Conservation (phyloP, 2,888 invertebrate species). For the Macrosoma leucophasiata region DNA sequence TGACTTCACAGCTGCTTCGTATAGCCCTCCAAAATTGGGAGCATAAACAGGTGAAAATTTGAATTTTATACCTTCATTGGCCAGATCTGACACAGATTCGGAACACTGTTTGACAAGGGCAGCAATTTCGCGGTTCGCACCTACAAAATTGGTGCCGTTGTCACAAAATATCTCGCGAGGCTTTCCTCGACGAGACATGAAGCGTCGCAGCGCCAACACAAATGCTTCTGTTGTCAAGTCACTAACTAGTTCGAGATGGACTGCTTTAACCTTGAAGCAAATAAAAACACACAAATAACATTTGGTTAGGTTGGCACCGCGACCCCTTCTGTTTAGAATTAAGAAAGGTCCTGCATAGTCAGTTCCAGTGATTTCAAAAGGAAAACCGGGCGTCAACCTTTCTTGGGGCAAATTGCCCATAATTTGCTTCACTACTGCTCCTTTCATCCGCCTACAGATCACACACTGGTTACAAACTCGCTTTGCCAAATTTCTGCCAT, state of each 20-base stretch:
- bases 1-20: no score
- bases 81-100: no score
- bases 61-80: no score
- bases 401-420: conserved; percentile 1
- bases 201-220: conserved; percentile 2
- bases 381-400: conserved; percentile 1
- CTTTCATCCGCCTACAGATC: conserved; percentile 4
- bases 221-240: conserved; percentile 1
- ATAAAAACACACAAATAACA: conserved; percentile 5
- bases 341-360: conserved; percentile 5
- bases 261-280: neutral
- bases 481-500: neutral
- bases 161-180: no score
- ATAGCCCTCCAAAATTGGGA: no score
- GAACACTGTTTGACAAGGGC: no score
- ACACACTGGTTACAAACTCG: neutral
- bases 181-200: no score
- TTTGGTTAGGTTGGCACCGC: neutral
- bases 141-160: no score
- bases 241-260: conserved; percentile 2
- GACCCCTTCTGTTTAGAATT: conserved; percentile 1
- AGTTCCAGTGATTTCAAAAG: neutral
- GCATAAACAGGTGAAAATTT: no score
- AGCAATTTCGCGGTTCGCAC: no score
- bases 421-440: conserved; percentile 1